Conservation (phyloP, 2,797 vertebrate genomes). For the Sebastes matsubarae region DNA sequence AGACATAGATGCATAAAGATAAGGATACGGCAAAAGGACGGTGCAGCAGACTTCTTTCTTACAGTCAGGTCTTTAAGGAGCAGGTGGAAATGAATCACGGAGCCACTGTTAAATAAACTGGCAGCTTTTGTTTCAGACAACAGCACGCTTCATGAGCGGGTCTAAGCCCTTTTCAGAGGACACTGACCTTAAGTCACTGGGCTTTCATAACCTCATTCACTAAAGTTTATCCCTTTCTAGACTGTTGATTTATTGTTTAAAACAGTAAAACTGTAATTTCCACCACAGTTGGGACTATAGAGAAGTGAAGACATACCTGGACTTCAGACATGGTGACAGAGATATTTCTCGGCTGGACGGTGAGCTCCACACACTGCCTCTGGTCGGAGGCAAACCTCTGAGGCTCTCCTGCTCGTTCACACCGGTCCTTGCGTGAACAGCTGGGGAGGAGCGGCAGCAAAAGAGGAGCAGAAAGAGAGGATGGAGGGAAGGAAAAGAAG, state of each 20-base stretch:
- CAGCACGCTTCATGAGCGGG: background rate
- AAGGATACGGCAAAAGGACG: background rate
- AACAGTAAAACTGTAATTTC: background rate
- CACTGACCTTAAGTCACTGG: background rate
- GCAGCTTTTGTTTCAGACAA: background rate
- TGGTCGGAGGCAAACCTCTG: slow-evolving; percentile 92
- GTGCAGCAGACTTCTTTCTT: background rate
- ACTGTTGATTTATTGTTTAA: background rate
- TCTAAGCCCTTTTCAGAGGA: background rate
- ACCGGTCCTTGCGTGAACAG: slow-evolving; percentile 94
- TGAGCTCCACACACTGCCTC: slow-evolving; percentile 92
- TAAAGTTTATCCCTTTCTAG: background rate
- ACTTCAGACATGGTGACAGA: slow-evolving; percentile 97
- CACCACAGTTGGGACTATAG: background rate
- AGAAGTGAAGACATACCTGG: slow-evolving; percentile 82
- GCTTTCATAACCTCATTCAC: background rate
- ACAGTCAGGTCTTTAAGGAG: background rate
- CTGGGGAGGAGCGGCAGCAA: slow-evolving; percentile 65
- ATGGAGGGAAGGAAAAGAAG: background rate
- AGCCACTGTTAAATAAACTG: background rate
- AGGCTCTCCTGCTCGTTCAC: slow-evolving; percentile 90
- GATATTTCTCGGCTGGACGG: slow-evolving; percentile 91
- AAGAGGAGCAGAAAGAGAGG: background rate
- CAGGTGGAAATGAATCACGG: background rate
- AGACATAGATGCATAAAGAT: background rate